Percentiles rank a stretch among this genome's conserved stretches.
Conservation (phyloP, 1,140 invertebrate species). For the Trypoxylus dichotomus region DNA sequence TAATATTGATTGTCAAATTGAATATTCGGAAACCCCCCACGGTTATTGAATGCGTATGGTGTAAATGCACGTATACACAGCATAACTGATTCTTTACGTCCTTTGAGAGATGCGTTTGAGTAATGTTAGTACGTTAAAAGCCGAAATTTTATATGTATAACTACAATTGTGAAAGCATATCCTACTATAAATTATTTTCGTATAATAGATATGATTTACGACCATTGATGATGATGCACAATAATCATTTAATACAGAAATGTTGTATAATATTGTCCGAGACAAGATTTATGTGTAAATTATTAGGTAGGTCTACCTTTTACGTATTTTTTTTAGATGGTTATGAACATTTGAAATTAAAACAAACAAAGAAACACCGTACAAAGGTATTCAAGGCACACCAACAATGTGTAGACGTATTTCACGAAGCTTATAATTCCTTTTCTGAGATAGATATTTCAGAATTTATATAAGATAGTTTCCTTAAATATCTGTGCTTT, state of each 20-base stretch:
- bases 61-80: not conserved
- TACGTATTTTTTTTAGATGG: not conserved
- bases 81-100: not conserved
- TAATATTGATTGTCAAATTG: slow-evolving; percentile 15
- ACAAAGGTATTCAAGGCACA: too few species aligned
- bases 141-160: not conserved
- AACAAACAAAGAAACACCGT: not conserved
- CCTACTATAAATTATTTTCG: not conserved
- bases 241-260: not conserved
- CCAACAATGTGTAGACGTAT: too few species aligned
- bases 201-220: not conserved
- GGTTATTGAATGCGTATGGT: not conserved
- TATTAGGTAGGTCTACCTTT: not conserved
- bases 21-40: slow-evolving; percentile 1
- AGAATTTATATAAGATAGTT: too few species aligned
- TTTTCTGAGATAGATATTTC: too few species aligned
- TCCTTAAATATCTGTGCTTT: too few species aligned
- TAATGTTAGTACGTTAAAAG: not conserved
- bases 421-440: too few species aligned
- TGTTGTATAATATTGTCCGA: not conserved
- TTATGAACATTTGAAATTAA: not conserved
- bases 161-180: not conserved
- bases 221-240: not conserved
- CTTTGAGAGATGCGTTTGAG: not conserved
- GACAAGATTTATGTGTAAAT: not conserved